Evolutionary conservation across 2,113 vertebrate species (phyloP), one percentile per base, ranked within the genome.

Genomic region (Pholis gunnellus): DNA sequence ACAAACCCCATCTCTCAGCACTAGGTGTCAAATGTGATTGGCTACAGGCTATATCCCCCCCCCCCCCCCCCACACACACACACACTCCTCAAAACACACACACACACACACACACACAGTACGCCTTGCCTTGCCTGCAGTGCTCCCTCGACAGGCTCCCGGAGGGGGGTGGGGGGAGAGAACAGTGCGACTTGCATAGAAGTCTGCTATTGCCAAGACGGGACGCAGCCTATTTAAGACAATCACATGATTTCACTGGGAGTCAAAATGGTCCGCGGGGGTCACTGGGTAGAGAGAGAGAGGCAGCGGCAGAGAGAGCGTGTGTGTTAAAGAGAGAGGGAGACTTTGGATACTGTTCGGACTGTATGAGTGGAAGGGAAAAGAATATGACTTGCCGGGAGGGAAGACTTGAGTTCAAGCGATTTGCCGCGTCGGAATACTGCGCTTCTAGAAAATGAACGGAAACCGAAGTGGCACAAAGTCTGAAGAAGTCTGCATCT

Each of bases 231-330:
- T 88, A 88, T 93, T 92, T 89, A 89, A 90, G 82, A 90, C 82
- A 86, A 90, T 91, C 92, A 91, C 87, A 88, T 92, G 88, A 91
- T 92, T 87, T 85, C 77, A 87, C 22, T 89, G 91, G 91, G 93
- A 93, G 91, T 91, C 90, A 89, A 82, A 92, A 84, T 80, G 84
- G 69, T 90, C 83, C 79, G 64, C 83, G 82, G 85, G 87, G 87
- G 75, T 88, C 80, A 78, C 44, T 77, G 88, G 84, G 87, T 57
- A 79, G 85, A 88, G 85, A 84, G 87, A 80, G 63, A 76, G 60
- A 44, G 64, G 6, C 66, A 60, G 61, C 11, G 64, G 42, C 17
- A 18, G 56, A 72, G 69, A 5, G 71, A 80, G 29, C 2, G 74
- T 11, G 80, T 27, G 56, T 25, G 71, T 60, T 54, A 17, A 25